Conservation (phyloP, 1,140 invertebrate species). For the Bombus huntii region DNA sequence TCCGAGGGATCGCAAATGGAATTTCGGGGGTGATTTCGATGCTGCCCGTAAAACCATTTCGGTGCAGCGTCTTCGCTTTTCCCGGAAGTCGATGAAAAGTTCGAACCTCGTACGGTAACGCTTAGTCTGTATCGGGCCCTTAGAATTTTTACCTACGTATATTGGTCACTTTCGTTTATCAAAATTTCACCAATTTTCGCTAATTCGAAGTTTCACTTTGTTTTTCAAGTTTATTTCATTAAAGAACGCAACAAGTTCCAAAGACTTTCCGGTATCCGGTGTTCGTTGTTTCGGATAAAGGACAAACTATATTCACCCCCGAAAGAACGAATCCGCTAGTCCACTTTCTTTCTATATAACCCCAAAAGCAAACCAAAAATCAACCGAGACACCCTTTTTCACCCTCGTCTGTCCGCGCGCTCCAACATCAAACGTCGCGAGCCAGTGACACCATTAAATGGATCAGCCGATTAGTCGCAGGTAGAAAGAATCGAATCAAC, state of each 20-base stretch:
- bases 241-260: neutral
- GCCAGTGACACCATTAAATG: constrained; percentile 38
- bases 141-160: neutral
- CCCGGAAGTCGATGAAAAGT: neutral
- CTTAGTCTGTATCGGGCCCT: neutral
- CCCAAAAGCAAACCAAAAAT: neutral
- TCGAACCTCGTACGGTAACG: neutral
- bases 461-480: constrained; percentile 50
- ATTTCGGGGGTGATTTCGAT: constrained; percentile 38
- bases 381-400: neutral
- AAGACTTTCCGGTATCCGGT: neutral
- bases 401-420: no score
- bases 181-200: neutral
- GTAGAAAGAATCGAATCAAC: constrained; percentile 37
- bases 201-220: accelerated
- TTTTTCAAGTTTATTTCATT: neutral
- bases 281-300: no score
- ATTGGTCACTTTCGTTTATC: neutral
- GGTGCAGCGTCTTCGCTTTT: neutral
- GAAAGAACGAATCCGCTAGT: neutral
- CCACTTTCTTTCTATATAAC: neutral
- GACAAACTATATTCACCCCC: no score
- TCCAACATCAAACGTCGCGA: neutral
- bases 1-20: constrained; percentile 20
- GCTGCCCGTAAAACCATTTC: neutral